Evolutionary conservation across 2,888 invertebrate genomes (phyloP).

Genomic region (Metacarcinus magister): DNA sequence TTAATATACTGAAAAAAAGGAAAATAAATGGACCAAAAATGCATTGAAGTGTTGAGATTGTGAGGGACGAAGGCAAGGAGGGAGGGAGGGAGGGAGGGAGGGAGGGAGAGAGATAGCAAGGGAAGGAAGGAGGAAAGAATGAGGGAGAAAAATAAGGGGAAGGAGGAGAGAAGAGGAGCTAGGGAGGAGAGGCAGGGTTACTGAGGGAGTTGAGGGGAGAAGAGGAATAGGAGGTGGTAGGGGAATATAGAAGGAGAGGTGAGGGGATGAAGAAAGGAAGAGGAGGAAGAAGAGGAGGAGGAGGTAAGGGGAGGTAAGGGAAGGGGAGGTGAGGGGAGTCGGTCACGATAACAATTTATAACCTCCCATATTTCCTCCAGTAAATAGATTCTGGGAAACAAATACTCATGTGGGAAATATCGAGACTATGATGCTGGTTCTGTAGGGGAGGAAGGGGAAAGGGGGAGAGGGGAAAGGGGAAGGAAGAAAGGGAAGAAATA

Average conservation of each 20-base stretch:
- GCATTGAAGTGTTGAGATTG: not conserved
- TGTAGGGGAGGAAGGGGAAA: not conserved
- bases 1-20: not conserved
- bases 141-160: not conserved
- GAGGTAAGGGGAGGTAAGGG: not conserved
- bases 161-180: not conserved
- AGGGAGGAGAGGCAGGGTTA: not conserved
- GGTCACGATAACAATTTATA: constrained; percentile 9
- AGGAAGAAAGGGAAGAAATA: not conserved
- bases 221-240: not conserved
- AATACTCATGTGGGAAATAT: not conserved
- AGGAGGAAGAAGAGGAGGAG: not conserved
- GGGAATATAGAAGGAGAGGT: not conserved
- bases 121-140: not conserved
- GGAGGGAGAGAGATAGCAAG: not conserved
- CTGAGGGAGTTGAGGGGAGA: not conserved
- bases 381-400: not conserved
- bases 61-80: not conserved
- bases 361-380: not conserved
- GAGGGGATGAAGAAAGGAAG: not conserved
- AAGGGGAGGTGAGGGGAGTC: not conserved
- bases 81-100: not conserved
- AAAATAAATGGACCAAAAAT: not conserved
- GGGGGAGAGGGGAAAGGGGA: not conserved
- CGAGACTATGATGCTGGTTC: not conserved